Base-by-base conservation (phyloP, 2,888 invertebrate genomes). In the Dynastes hyllus region DNA sequence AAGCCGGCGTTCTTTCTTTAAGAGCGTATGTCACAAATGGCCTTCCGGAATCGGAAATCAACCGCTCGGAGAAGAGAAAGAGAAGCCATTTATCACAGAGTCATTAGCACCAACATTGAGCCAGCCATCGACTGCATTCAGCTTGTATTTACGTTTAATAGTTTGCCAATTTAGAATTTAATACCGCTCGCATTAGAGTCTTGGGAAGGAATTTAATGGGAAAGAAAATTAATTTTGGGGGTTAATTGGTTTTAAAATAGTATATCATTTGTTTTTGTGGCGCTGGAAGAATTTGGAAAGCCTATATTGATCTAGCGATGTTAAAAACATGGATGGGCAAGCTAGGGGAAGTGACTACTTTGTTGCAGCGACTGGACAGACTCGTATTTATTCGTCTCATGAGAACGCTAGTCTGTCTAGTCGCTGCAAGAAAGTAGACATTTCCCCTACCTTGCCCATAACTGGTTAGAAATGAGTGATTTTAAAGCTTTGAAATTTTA, bases 401-500 rank as follows among this genome's bases (percentile, higher is more conserved):
- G 22, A 22, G 22, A 22, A 22, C 22, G 22, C 22, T 22, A 22
- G 22, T 22, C 22, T 22, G 22, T 22, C 22, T 22, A 22, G 1
- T 22, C 22, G 16, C 16, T 22, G 16, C 16, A 22, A 0, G 0
- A 22, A 22, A 22, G 16, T 22, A 22, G 16, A 22, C 16, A 22
- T 22, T 22, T 22, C 16, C 16, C 16, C 16, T 22, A 22, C 16
- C 16, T 22, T 22, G 16, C 16, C 16, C 16, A 58, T 5, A 6
- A 58, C 58, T 2, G 16, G 22, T 61, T 22, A 2, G 22, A 67
- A 67, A 37, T 45, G 22, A 22, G 22, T 22, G 22, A 22, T 22
- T 22, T 22, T 22, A 22, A 22, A 22, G 22, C 22, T 22, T 22
- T 22, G 22, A 22, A 32, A 9, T 53, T 81, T 87, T 85, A 93